Evolutionary conservation across 2,888 invertebrate species (phyloP), one percentile per base, ranked within the genome.

Genomic region (Apamea sordens): DNA sequence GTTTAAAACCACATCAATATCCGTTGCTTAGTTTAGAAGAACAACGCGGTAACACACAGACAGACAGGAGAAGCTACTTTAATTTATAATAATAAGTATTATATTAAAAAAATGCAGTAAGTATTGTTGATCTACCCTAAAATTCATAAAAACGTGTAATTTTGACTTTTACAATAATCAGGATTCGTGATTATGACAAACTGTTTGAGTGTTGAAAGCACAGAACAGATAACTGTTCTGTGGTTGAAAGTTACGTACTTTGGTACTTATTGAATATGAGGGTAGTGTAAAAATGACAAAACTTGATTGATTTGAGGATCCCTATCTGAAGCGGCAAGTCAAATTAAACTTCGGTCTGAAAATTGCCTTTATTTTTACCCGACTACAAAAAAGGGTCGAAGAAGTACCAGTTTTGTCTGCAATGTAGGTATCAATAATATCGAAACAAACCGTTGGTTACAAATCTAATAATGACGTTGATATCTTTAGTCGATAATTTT

Each of bases 401-500:
- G 32, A 68, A 21, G 11, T 47, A 0, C 21, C 44, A 50, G 18
- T 1, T 47, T 15, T 50, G 6, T 18, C 50, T 50, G 1, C 18
- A 50, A 18, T 6, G 6, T 1, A 44, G 11, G 44, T 53, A 24
- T 21, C 32, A 32, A 21, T 64, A 64, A 21, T 36, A 64, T 70
- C 50, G 28, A 69, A 24, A 70, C 15, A 32, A 79, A n/a, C 21
- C 21, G 21, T 64, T 64, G 41, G 41, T 65, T 56, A 63, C 15
- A 24, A 50, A 47, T 61, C 24, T 28, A 56, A 21, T 64, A 47
- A 28, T 44, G 15, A 59, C 41, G n/a, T 79, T 56, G 4, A 24
- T 69, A 72, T 80, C 70, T n/a, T 24, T 28, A n/a, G 8, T n/a
- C 0, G 73, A 82, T 59, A 21, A 65, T n/a, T 78, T 79, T 59